phyloP scores from a whole-genome alignment of 2,888 invertebrate genomes.

The Monopis laevigella region DNA sequence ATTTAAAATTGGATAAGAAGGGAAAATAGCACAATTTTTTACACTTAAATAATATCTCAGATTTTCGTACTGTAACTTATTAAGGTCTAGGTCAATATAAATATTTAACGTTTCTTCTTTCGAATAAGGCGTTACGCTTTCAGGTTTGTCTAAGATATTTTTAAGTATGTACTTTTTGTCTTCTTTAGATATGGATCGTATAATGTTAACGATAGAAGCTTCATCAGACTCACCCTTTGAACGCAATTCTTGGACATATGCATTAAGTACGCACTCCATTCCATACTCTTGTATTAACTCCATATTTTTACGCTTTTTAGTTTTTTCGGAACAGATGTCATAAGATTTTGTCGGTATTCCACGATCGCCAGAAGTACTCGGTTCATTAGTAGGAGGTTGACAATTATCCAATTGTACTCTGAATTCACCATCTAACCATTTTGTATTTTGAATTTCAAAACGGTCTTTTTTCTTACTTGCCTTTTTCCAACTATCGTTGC shows the following conservation, averaged over 20 bases:
- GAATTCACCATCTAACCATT: slow-evolving; percentile 9
- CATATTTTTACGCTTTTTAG: slow-evolving; percentile 13
- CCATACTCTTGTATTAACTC: slow-evolving; percentile 11
- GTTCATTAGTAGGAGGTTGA: not conserved
- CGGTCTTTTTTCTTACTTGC: slow-evolving; percentile 5
- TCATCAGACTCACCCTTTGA: slow-evolving; percentile 11
- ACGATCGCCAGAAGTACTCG: not conserved
- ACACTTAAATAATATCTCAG: not conserved
- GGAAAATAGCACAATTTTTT: slow-evolving; percentile 11
- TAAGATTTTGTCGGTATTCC: slow-evolving; percentile 12
- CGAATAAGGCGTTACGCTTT: not conserved
- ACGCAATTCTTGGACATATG: slow-evolving; percentile 11
- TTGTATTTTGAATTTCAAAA: slow-evolving; percentile 1
- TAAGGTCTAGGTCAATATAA: slow-evolving; percentile 12
- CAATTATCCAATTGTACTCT: not conserved
- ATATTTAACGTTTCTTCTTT: slow-evolving; percentile 5
- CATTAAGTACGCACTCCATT: slow-evolving; percentile 9
- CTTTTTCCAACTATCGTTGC: too few species aligned
- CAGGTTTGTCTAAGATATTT: slow-evolving; percentile 10
- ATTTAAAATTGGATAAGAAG: slow-evolving; percentile 7
- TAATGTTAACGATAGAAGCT: slow-evolving; percentile 9
- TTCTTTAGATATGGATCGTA: slow-evolving; percentile 2
- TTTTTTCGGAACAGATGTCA: slow-evolving; percentile 10
- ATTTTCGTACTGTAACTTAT: slow-evolving; percentile 4
- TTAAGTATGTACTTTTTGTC: slow-evolving; percentile 10